Percentiles rank a stretch among this genome's conserved stretches.
Conservation (phyloP, 2,888 invertebrate genomes). For the Phortica okadai region DNA sequence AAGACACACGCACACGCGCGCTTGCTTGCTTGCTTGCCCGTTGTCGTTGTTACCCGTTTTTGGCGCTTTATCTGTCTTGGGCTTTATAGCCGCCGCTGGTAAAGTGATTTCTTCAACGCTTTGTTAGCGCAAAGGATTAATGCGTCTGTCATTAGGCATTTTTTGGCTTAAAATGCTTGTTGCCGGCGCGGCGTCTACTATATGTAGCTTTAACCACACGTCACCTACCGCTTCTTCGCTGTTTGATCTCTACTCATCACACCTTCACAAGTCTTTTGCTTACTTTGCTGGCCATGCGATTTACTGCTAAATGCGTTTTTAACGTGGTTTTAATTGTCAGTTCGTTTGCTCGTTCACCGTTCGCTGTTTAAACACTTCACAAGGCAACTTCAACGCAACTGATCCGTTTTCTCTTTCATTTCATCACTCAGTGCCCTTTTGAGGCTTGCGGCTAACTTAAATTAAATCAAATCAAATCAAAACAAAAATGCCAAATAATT, state of each 20-base stretch:
- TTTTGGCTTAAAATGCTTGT: conserved; percentile 58
- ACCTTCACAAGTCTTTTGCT: not conserved
- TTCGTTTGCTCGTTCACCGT: conserved; percentile 44
- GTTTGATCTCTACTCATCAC: not conserved
- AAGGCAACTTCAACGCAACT: not conserved
- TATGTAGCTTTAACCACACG: conserved; percentile 17
- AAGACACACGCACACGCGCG: no score
- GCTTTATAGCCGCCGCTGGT: conserved; percentile 70
- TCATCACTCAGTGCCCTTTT: conserved; percentile 1
- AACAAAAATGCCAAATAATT: conserved; percentile 61
- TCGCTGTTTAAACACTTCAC: not conserved
- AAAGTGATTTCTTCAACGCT: conserved; percentile 75
- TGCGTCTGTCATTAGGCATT: conserved; percentile 69
- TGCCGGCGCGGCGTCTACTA: not conserved
- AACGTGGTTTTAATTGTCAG: conserved; percentile 74
- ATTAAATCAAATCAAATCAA: conserved; percentile 63
- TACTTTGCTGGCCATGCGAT: conserved; percentile 5
- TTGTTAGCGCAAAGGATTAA: conserved; percentile 73
- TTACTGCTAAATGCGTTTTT: conserved; percentile 72
- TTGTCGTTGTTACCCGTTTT: not conserved
- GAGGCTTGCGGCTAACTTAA: conserved; percentile 26
- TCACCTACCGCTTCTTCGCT: not conserved
- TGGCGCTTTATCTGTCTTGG: not conserved
- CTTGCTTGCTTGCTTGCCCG: conserved; percentile 33
- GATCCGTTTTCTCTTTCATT: conserved; percentile 10